Percentiles rank a stretch among this genome's conserved stretches.
Evolutionary conservation across 2,113 vertebrate species (phyloP).

Genomic region (Trematocara zebra): DNA sequence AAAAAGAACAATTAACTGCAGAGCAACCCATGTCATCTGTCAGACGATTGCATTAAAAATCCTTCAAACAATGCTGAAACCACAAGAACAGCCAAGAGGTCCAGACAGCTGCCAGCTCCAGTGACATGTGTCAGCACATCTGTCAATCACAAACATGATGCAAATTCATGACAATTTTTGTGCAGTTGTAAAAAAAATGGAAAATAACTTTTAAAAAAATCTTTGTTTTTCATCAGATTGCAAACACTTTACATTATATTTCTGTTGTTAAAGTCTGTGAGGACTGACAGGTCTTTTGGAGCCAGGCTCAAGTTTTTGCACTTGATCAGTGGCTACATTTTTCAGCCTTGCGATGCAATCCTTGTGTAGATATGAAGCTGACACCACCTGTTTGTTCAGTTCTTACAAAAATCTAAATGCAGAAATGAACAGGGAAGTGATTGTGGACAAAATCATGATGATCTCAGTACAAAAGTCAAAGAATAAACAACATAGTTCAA

Average conservation of each 20-base stretch:
- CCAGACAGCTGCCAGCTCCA: background rate
- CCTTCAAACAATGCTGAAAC: background rate
- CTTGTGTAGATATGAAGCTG: background rate
- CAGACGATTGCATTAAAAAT: background rate
- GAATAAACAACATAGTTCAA: background rate
- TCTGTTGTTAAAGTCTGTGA: background rate
- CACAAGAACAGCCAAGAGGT: background rate
- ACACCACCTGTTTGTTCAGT: background rate
- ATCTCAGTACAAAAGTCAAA: background rate
- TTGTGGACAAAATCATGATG: background rate
- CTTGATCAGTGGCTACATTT: background rate
- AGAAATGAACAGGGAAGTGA: background rate
- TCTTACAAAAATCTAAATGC: background rate
- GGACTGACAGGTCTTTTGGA: background rate
- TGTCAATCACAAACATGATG: background rate
- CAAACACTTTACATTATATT: background rate
- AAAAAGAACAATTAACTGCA: background rate
- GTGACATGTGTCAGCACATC: background rate
- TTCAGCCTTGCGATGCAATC: accelerated
- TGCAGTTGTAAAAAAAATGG: background rate
- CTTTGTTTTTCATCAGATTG: background rate
- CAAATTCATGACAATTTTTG: background rate
- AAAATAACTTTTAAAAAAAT: background rate
- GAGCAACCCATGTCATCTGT: background rate
- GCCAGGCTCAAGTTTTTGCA: background rate